Conservation (phyloP, 2,797 vertebrate species). For the Salmo trutta region DNA sequence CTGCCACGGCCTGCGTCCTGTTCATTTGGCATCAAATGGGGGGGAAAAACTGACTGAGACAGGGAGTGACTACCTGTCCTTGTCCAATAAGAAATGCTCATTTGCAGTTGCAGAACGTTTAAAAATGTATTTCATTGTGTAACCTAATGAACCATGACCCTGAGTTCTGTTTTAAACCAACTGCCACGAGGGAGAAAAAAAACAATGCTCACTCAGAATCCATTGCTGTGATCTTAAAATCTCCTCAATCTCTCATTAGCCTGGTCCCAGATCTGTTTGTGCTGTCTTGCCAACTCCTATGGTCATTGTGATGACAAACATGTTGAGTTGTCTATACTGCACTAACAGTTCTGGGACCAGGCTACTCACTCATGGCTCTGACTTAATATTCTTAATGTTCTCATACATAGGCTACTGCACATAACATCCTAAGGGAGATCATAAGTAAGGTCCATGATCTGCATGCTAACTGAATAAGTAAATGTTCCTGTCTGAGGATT, state of each 20-base stretch:
- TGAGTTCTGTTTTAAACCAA: not conserved
- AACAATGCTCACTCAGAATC: not conserved
- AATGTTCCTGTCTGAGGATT: not conserved
- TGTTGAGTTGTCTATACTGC: not conserved
- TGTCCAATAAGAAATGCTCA: not conserved
- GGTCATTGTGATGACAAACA: not conserved
- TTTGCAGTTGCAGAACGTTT: not conserved
- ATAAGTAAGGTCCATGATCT: not conserved
- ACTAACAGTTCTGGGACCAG: not conserved
- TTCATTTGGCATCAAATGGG: not conserved
- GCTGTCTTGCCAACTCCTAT: not conserved
- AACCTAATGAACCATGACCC: not conserved
- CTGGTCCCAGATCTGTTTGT: not conserved
- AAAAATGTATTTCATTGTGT: not conserved
- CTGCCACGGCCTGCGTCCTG: not conserved
- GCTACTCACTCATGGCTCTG: not conserved
- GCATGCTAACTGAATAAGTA: not conserved
- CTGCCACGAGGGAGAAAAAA: not conserved
- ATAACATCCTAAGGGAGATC: not conserved
- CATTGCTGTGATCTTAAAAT: not conserved
- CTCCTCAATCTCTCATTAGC: not conserved
- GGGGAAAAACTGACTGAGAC: not conserved
- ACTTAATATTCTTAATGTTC: not conserved
- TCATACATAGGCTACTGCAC: not conserved
- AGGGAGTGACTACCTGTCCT: not conserved